A percentile compares a stretch with the other conserved stretches of the same genome.
phyloP scores from a whole-genome alignment of 2,113 vertebrate species.

The Myrmecophaga tridactyla region DNA sequence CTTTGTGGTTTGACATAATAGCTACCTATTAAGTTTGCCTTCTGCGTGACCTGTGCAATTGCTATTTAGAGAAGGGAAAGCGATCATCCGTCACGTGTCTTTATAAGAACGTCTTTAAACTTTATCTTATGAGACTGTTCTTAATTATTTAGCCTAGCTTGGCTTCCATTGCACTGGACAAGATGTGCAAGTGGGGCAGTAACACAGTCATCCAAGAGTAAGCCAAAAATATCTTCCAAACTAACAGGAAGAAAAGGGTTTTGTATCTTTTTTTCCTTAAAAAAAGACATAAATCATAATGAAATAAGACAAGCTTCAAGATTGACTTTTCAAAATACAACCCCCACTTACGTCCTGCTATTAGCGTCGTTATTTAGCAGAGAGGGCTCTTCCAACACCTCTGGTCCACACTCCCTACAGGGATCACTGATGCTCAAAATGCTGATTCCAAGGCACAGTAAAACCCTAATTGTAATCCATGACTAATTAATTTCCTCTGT shows the following conservation, averaged over 20 bases:
- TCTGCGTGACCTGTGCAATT: neutral
- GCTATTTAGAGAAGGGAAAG: conserved; percentile 15
- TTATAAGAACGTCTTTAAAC: neutral
- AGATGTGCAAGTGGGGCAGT: neutral
- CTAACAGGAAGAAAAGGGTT: neutral
- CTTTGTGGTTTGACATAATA: conserved; percentile 37
- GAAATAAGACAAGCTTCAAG: neutral
- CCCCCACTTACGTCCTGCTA: neutral
- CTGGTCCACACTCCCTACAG: no score
- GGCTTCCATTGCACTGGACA: neutral
- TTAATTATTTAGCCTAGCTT: neutral
- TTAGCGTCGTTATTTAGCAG: neutral
- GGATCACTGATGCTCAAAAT: neutral
- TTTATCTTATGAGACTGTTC: neutral
- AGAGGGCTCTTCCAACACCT: fast-evolving
- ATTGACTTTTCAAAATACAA: neutral
- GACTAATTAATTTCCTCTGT: neutral
- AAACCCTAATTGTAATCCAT: neutral
- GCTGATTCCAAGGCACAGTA: neutral
- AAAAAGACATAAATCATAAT: neutral
- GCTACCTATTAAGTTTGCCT: conserved; percentile 48
- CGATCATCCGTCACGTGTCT: neutral
- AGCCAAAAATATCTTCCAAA: neutral
- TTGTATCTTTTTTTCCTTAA: neutral
- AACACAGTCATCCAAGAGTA: fast-evolving